A percentile compares a stretch with the other conserved stretches of the same genome.
Evolutionary conservation across 2,113 vertebrate genomes (phyloP).

Genomic region (Calyptomena viridis): DNA sequence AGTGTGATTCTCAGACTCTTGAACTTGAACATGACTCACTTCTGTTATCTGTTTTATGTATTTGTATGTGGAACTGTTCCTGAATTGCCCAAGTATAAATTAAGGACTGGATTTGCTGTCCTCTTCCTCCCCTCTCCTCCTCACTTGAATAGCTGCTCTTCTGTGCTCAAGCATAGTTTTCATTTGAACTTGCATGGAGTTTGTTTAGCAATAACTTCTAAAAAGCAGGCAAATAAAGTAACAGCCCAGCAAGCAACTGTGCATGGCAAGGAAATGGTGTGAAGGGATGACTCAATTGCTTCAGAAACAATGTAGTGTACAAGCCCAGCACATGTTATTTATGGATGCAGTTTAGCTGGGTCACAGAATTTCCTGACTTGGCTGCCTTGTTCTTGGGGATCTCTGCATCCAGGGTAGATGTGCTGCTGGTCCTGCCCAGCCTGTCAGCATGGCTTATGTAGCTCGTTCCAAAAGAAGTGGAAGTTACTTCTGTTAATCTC

Average conservation of each 20-base stretch:
- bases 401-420: not conserved
- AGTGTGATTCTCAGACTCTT: slow-evolving; percentile 9
- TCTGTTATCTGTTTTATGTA: not conserved
- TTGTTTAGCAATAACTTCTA: not conserved
- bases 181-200: not conserved
- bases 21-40: not conserved
- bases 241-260: not conserved
- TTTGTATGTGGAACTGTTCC: not conserved
- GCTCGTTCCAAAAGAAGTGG: not conserved
- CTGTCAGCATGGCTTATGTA: not conserved
- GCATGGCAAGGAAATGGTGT: not conserved
- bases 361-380: not conserved
- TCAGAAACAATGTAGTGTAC: not conserved
- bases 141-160: not conserved
- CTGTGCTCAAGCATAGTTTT: not conserved
- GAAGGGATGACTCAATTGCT: not conserved
- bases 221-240: not conserved
- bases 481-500: not conserved
- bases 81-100: not conserved
- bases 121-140: not conserved
- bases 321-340: not conserved
- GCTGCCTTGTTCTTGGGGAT: not conserved
- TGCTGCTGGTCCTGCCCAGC: not conserved
- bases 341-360: not conserved
- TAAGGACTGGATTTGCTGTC: not conserved